Evolutionary conservation across 1,140 invertebrate genomes (phyloP).

Genomic region (Pantala flavescens): DNA sequence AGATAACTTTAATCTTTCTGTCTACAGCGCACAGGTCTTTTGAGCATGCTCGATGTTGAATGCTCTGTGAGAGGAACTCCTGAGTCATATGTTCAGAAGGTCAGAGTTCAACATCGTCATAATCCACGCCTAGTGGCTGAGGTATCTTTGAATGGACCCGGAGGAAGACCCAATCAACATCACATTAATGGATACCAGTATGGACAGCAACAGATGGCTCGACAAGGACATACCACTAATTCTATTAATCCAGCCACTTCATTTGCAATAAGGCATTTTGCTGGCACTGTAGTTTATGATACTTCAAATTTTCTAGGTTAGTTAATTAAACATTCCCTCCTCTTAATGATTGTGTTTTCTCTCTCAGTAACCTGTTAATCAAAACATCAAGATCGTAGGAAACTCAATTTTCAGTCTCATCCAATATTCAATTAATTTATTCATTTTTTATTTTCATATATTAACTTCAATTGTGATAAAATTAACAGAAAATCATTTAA

Average conservation of each 20-base stretch:
- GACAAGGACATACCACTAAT: background rate
- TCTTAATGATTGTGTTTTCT: constrained; percentile 4
- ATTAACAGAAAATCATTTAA: too few species aligned
- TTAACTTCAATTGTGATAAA: too few species aligned
- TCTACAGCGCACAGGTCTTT: constrained; percentile 64
- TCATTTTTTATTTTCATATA: too few species aligned
- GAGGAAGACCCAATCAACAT: background rate
- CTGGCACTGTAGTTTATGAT: constrained; percentile 80
- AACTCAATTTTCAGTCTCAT: too few species aligned
- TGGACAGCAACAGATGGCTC: background rate
- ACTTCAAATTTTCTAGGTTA: constrained; percentile 70
- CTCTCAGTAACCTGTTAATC: constrained; percentile 1
- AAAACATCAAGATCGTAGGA: too few species aligned
- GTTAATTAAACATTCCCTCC: constrained; percentile 18
- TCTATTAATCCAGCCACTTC: constrained; percentile 56
- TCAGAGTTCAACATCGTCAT: constrained; percentile 72
- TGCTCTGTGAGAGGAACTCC: constrained; percentile 76
- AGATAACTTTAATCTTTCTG: too few species aligned
- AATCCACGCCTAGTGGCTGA: constrained; percentile 62
- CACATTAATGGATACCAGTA: background rate
- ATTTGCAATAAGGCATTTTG: constrained; percentile 87
- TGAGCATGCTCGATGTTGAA: constrained; percentile 89
- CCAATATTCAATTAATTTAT: too few species aligned
- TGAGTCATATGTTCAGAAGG: constrained; percentile 78
- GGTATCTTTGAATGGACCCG: constrained; percentile 2